Evolutionary conservation across 2,888 invertebrate species (phyloP), one percentile per base, ranked within the genome.

Genomic region (Epinotia nisella): DNA sequence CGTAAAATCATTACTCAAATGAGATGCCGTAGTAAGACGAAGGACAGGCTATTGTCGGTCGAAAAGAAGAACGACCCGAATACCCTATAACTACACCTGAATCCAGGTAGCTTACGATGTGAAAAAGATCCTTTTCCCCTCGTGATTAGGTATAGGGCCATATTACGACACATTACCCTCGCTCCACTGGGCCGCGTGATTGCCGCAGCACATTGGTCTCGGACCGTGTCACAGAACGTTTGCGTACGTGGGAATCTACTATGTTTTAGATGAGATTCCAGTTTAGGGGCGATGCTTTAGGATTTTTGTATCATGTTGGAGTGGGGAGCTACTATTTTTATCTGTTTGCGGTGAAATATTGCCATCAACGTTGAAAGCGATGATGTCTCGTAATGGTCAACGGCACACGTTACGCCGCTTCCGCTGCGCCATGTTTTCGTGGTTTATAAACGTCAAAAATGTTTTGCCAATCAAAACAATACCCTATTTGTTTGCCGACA

Each of bases 171-270:
- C 64, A 76, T 84, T 82, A 80, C 61, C 75, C 67, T 65, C 81
- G 83, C 80, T 81, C 78, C 82, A 73, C 41, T 76, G 83, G 77
- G 45, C 80, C 80, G 82, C 24, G 68, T 82, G 80, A 86, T 86
- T 84, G 78, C n/a, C n/a, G n/a, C n/a, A n/a, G 74, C 77, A 76
- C 77, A 79, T 82, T 79, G 71, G 68, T 73, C 65, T 62, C 39
- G 59, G 58, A 66, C 74, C 70, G 56, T 19, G 35, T 59, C 65
- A 41, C 41, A 24, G n/a, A 53, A 70, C 5, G 55, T 29, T 55
- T 61, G n/a, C 35, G 49, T 39, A 39, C n/a, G 59, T 62, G 55
- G 9, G 41, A 45, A 53, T 62, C 45, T 21, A 17, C 39, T 9
- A 61, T 61, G 55, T 58, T 64, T 51, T 64, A 45, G 58, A 64